phyloP scores from a whole-genome alignment of 2,797 vertebrate species.

The Mus minutoides region DNA sequence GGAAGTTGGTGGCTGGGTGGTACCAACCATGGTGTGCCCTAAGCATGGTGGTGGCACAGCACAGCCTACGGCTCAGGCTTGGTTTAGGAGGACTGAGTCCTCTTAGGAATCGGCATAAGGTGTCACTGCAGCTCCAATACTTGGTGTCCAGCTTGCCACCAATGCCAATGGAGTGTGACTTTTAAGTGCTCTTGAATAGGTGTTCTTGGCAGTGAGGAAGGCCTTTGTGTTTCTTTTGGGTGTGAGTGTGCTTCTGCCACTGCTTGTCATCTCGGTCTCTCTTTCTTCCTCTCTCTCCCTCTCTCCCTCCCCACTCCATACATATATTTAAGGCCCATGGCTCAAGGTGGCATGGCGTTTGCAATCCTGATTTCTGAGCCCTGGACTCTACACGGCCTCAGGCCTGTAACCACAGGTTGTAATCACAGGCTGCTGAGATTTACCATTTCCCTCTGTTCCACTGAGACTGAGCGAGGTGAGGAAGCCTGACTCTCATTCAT shows the following conservation, averaged over 20 bases:
- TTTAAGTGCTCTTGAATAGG: not conserved
- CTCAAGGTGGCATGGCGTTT: not conserved
- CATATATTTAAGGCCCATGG: not conserved
- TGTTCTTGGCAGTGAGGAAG: not conserved
- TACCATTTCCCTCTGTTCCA: not conserved
- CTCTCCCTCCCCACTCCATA: not conserved
- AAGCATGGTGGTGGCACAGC: fast-evolving
- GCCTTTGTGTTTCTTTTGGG: not conserved
- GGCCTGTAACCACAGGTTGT: not conserved
- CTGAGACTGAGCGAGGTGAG: not conserved
- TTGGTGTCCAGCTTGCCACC: not conserved
- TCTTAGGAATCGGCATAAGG: fast-evolving
- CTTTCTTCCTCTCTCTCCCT: not conserved
- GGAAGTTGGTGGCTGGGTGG: not conserved
- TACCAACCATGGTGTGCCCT: fast-evolving
- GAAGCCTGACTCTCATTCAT: not conserved
- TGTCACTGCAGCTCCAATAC: not conserved
- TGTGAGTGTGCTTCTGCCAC: not conserved
- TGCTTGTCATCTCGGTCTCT: not conserved
- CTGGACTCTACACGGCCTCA: not conserved
- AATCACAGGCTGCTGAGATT: not conserved
- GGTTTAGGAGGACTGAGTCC: not conserved
- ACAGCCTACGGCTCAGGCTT: fast-evolving
- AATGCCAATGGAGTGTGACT: not conserved
- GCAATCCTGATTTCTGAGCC: not conserved